Evolutionary conservation across 2,113 vertebrate genomes (phyloP).

Genomic region (Morone chrysops): DNA sequence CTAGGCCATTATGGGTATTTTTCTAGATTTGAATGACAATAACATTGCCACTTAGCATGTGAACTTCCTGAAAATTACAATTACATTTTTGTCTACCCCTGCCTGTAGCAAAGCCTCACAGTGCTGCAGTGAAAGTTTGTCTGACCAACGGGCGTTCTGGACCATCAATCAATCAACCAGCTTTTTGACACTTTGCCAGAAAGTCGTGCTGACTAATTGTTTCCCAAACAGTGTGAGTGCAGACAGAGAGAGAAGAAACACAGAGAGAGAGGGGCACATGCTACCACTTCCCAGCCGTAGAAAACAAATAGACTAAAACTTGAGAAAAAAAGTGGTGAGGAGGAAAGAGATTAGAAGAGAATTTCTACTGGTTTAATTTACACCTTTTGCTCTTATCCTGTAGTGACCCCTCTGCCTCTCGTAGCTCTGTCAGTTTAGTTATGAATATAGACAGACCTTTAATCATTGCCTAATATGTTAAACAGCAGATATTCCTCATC

Average conservation of each 20-base stretch:
- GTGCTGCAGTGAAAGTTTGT: background rate
- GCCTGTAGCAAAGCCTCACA: background rate
- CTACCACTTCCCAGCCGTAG: background rate
- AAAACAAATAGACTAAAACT: background rate
- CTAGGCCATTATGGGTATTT: background rate
- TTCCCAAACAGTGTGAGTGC: background rate
- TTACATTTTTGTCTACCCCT: background rate
- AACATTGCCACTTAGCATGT: background rate
- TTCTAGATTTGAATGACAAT: background rate
- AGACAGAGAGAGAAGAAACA: background rate
- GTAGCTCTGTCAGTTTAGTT: conserved; percentile 36
- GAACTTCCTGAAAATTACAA: background rate
- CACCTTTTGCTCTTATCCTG: conserved; percentile 48
- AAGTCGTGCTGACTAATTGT: background rate
- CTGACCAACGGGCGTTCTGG: background rate
- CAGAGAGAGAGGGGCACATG: background rate
- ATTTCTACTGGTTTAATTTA: conserved; percentile 58
- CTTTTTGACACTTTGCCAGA: background rate
- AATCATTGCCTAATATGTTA: conserved; percentile 61
- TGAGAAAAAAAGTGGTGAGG: conserved; percentile 4
- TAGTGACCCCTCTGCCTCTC: conserved; percentile 57
- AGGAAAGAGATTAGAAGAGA: conserved; percentile 46
- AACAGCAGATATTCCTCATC: conserved; percentile 62
- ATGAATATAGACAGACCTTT: conserved; percentile 65
- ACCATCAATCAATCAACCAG: background rate